Conservation (phyloP, 1,140 invertebrate genomes). For the Brachionus koreanus region DNA sequence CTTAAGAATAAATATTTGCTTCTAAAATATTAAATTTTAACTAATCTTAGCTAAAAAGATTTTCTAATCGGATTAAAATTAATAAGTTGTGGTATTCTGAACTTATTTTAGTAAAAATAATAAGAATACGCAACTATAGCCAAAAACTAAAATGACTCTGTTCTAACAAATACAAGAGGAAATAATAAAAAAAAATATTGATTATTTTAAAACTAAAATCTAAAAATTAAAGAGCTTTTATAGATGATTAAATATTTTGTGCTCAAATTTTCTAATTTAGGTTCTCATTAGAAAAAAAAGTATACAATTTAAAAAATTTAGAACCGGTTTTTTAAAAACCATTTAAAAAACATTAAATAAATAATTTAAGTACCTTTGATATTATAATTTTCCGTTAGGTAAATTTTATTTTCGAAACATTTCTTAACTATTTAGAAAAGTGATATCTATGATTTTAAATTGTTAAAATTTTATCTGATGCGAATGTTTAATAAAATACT, state of each 20-base stretch:
- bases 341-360: no score
- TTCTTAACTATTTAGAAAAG: no score
- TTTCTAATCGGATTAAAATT: not conserved
- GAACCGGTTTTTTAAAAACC: no score
- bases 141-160: not conserved
- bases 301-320: no score
- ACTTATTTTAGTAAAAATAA: not conserved
- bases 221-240: no score
- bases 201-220: not conserved
- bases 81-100: not conserved
- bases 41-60: not conserved
- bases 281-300: no score
- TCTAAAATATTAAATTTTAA: not conserved
- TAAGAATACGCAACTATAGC: not conserved
- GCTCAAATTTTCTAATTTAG: no score
- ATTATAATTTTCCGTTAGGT: no score
- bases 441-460: not conserved
- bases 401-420: no score
- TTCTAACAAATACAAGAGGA: not conserved
- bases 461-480: not conserved
- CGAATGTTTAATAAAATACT: not conserved
- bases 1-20: not conserved
- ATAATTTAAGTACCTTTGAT: no score
- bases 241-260: no score
- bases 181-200: not conserved